Evolutionary conservation across 1,140 invertebrate genomes (phyloP).

Genomic region (Zelostemma sp.): DNA sequence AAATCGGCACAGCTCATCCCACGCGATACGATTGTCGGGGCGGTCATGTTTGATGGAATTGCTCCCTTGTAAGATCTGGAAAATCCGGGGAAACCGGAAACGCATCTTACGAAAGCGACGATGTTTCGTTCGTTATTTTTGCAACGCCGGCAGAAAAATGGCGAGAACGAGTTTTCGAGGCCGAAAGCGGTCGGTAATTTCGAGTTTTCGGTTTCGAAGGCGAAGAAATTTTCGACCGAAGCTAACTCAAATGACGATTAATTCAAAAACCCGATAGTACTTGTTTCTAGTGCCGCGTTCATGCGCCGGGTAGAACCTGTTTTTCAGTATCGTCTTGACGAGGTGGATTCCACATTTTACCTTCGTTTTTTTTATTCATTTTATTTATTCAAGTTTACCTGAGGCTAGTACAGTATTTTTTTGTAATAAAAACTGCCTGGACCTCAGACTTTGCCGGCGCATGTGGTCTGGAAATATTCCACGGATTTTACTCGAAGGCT

Average conservation of each 20-base stretch:
- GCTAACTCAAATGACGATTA: neutral
- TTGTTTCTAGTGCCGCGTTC: conserved; percentile 31
- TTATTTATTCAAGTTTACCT: conserved; percentile 9
- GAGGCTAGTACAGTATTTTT: neutral
- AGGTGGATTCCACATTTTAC: conserved; percentile 43
- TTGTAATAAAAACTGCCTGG: neutral
- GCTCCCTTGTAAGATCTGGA: neutral
- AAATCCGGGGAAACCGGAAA: conserved; percentile 38
- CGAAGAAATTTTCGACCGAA: neutral
- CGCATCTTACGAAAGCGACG: conserved; percentile 21
- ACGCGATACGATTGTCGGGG: conserved; percentile 37
- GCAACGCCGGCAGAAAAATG: too few species aligned
- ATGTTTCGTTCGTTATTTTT: too few species aligned
- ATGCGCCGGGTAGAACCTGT: conserved; percentile 34
- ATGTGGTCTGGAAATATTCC: conserved; percentile 1
- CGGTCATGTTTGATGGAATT: conserved; percentile 31
- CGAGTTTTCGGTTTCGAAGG: conserved; percentile 13
- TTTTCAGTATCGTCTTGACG: conserved; percentile 30
- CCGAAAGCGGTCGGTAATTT: neutral
- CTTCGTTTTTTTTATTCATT: conserved; percentile 27
- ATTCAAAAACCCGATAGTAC: conserved; percentile 23
- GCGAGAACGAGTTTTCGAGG: too few species aligned
- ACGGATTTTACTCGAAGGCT: conserved; percentile 6
- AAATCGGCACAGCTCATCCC: conserved; percentile 23
- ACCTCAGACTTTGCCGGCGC: neutral